Evolutionary conservation across 2,888 invertebrate species (phyloP), one percentile per base, ranked within the genome.

Genomic region (Sussaba pulchella): DNA sequence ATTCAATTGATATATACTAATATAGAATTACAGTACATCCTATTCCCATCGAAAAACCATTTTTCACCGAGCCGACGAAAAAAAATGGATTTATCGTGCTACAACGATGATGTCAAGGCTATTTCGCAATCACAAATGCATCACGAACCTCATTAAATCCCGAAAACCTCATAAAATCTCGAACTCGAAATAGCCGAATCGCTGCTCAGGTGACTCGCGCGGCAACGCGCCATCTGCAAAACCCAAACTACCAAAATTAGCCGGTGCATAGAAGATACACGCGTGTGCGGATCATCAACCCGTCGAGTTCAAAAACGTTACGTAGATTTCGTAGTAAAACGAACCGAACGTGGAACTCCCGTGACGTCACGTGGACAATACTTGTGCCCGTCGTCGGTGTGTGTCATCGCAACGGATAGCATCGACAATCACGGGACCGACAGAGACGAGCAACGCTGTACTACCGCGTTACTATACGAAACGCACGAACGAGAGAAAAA

Each of bases 361-460:
- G 71, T 88, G 88, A 89, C 88, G 89, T 88, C 89, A 88, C 74
- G 47, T 24, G 79, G 86, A 78, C 87, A 88, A 86, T 86, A 83
- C 36, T 85, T 87, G 75, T 12, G 21, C 88, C 67, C 50, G 47
- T 17, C 21, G 63, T n/a, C n/a, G n/a, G n/a, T n/a, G n/a, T n/a
- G 21, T 24, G 24, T 14, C 19, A 39, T 12, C 47, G 52, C 52
- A 54, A 10, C 26, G 31, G 21, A 19, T 31, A 73, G 24, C 41
- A n/a, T n/a, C n/a, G n/a, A n/a, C 4, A 31, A 31, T 31, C 31
- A 5, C 31, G 31, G 31, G 2, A 31, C 31, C 59, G 31, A n/a
- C n/a, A 43, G 70, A 79, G 78, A 57, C 64, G 63, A 54, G 43
- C 10, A 24, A 43, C 24, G 21, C 21, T 45, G 41, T 54, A 54